Base-by-base conservation (phyloP, 2,797 vertebrate genomes). In the Semotilus atromaculatus region DNA sequence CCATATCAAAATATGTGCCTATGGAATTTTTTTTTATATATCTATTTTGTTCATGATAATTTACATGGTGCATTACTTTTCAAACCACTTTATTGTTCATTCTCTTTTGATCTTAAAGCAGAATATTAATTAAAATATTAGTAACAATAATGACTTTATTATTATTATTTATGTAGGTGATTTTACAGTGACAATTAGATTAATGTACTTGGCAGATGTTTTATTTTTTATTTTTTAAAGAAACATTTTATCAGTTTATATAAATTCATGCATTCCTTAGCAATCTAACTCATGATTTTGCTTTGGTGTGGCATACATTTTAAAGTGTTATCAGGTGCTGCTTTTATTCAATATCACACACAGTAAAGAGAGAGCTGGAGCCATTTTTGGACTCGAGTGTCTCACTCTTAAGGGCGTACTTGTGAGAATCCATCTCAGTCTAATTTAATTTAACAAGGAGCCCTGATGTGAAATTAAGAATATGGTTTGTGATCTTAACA, bases 381-480 rank as follows among this genome's bases (percentile, higher is more conserved):
- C 8, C 31, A n/a, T 82, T 64, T 82, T 55, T 26, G 40, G 40
- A 3, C 60, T 45, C n/a, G 38, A n/a, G 74, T 76, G 29, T 23
- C 29, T 62, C 43, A 62, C 53, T 62, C 18, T 43, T 72, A 31
- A 60, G 51, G 18, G 58, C 4, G 3, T 55, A 73, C 53, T 58
- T 51, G 58, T 34, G 29, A 74, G 43, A 82, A 66, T 16, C 73
- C 38, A 82, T 73, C 70, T 74, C 43, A 19, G 31, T 74, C 68
- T 81, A 5, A 73, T 82, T 74, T 51, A 38, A 36, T 74, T 82
- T 82, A 74, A 82, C 55, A 66, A 82, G 71, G 19, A 67, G 11
- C 18, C 19, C 60, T 14, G 1, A 51, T 1, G 21, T 66, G 60
- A 23, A 74, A 51, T 16, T 34, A 74, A 62, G 8, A 48, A 62